Conservation (phyloP, 2,113 vertebrate species). For the Butorides virescens region DNA sequence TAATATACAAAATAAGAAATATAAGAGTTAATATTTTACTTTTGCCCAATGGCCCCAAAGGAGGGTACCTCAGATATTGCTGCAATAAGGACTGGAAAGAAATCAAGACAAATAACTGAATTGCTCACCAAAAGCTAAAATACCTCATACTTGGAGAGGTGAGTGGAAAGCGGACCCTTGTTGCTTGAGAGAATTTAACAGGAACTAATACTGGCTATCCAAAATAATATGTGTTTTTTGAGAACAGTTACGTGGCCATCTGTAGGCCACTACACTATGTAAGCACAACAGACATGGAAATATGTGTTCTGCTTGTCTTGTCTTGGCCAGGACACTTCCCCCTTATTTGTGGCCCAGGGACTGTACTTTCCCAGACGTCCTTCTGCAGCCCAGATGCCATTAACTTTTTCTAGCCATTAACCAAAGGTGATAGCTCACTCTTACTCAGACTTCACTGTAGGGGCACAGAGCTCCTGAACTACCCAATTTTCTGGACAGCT, state of each 20-base stretch:
- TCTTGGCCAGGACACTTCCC: not conserved
- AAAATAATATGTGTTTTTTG: not conserved
- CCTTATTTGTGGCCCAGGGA: not conserved
- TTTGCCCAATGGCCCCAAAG: not conserved
- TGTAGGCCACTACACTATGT: slow-evolving; percentile 46
- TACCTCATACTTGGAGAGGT: not conserved
- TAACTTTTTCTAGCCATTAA: slow-evolving; percentile 11
- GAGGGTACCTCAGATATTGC: not conserved
- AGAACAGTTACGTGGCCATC: slow-evolving; percentile 31
- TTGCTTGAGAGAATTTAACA: not conserved
- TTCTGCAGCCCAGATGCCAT: slow-evolving; percentile 21
- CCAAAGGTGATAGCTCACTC: not conserved
- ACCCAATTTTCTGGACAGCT: not conserved
- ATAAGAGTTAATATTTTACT: not conserved
- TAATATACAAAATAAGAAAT: not conserved
- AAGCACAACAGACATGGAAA: slow-evolving; percentile 4
- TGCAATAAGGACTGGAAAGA: not conserved
- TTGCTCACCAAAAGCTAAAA: not conserved
- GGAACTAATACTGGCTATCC: not conserved
- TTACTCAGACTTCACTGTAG: slow-evolving; percentile 25
- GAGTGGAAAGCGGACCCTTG: not conserved
- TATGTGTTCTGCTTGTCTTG: not conserved
- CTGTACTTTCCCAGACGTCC: not conserved
- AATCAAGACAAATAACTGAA: not conserved
- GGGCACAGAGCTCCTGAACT: not conserved